Percentiles rank a stretch among this genome's conserved stretches.
Conservation (phyloP, 2,888 invertebrate species). For the Parelbella ahira region DNA sequence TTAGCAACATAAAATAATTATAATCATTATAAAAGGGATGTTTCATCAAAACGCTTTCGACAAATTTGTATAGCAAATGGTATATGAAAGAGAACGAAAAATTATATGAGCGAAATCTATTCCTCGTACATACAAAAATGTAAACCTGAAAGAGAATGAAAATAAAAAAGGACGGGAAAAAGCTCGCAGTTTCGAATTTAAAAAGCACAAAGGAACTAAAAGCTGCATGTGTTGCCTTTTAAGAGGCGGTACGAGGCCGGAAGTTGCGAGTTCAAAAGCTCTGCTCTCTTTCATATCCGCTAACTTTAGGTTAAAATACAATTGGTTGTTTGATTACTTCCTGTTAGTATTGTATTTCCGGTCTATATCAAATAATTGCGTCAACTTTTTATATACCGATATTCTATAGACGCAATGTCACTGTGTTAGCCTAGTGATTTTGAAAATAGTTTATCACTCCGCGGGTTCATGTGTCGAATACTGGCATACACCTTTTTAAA, state of each 20-base stretch:
- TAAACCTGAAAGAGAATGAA: slow-evolving; percentile 1
- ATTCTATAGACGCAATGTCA: too few species aligned
- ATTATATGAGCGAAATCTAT: neutral
- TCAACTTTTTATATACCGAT: too few species aligned
- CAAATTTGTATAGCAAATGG: too few species aligned
- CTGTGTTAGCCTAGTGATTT: too few species aligned
- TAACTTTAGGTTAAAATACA: slow-evolving; percentile 2
- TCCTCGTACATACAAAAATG: slow-evolving; percentile 1
- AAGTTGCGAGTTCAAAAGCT: slow-evolving; percentile 45
- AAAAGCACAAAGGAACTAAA: slow-evolving; percentile 50
- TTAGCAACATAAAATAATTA: too few species aligned
- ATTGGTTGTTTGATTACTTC: neutral
- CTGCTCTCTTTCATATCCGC: slow-evolving; percentile 42
- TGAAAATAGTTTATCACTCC: too few species aligned
- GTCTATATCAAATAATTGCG: too few species aligned
- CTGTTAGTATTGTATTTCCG: neutral
- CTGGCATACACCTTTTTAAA: too few species aligned
- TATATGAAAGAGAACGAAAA: neutral
- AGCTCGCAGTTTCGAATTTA: slow-evolving; percentile 38
- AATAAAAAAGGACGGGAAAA: slow-evolving; percentile 13
- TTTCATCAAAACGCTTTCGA: too few species aligned
- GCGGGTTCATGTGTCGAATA: too few species aligned
- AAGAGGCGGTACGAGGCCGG: slow-evolving; percentile 41
- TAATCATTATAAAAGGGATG: too few species aligned
- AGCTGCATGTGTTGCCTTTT: slow-evolving; percentile 52